Percentiles rank a stretch among this genome's conserved stretches.
These are phyloP conservation scores for Microctenopoma steveboyesi DNA, from an alignment of 2,797 vertebrate genomes.

Conservation along the genomic window DNA sequence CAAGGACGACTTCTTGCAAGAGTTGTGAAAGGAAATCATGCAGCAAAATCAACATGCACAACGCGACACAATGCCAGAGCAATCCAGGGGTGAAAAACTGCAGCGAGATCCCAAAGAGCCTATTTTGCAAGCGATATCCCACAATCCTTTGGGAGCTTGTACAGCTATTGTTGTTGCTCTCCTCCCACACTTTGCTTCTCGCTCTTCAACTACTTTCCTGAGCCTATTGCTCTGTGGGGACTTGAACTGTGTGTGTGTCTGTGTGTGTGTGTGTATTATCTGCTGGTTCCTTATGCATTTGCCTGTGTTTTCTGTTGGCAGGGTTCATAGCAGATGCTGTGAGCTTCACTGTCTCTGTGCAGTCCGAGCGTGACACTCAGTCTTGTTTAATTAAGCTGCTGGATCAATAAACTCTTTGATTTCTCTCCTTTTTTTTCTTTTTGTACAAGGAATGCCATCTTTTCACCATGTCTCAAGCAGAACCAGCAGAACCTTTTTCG, in stretches of 20 bases:
- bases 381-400: constrained; percentile 76
- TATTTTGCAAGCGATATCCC: constrained; percentile 37
- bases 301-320: constrained; percentile 15
- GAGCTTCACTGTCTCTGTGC: constrained; percentile 44
- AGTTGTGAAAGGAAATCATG: constrained; percentile 15
- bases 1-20: neutral
- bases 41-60: constrained; percentile 37
- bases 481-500: constrained; percentile 62
- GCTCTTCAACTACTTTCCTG: constrained; percentile 24
- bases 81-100: constrained; percentile 24
- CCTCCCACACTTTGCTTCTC: constrained; percentile 24
- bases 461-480: constrained; percentile 61
- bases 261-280: constrained; percentile 20
- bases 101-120: constrained; percentile 11
- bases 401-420: constrained; percentile 76
- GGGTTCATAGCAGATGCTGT: constrained; percentile 52
- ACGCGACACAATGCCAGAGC: constrained; percentile 8
- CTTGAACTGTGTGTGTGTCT: neutral
- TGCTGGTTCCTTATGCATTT: constrained; percentile 17
- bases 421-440: constrained; percentile 22
- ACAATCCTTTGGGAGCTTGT: constrained; percentile 42
- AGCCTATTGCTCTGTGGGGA: constrained; percentile 19
- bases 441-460: constrained; percentile 57
- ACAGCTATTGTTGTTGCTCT: constrained; percentile 33
- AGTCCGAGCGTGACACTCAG: constrained; percentile 61